Percentiles rank a stretch among this genome's conserved stretches.
phyloP scores from a whole-genome alignment of 1,140 invertebrate genomes.

The Pseudachorutes palmiensis region DNA sequence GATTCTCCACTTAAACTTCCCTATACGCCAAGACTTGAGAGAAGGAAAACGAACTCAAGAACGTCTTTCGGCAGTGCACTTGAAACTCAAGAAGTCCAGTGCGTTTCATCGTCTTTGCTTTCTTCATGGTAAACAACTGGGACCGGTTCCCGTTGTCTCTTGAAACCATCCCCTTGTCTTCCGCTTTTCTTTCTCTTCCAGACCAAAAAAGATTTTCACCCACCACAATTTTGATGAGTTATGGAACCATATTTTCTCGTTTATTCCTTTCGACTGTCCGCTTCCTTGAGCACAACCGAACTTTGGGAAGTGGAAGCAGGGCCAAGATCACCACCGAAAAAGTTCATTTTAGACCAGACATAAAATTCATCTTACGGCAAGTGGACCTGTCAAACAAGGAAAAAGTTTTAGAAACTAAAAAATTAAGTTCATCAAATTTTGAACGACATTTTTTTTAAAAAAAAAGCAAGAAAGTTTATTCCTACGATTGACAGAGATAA shows the following conservation, averaged over 20 bases:
- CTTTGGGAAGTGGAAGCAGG: not conserved
- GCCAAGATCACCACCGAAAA: not conserved
- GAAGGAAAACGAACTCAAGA: not conserved
- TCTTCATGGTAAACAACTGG: not conserved
- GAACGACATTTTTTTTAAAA: not conserved
- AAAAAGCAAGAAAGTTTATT: not conserved
- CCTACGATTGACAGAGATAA: not conserved
- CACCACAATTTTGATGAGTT: not conserved
- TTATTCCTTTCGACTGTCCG: not conserved
- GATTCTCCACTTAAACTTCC: not conserved
- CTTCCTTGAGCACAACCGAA: not conserved
- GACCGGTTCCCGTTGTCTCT: no score
- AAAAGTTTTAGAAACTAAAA: not conserved
- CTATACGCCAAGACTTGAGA: no score
- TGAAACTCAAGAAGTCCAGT: not conserved
- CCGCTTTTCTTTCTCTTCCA: not conserved
- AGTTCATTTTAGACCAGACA: not conserved
- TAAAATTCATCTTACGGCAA: not conserved
- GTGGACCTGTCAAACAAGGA: not conserved
- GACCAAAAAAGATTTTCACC: not conserved
- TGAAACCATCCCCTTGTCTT: no score
- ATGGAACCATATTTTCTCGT: slow-evolving; percentile 6
- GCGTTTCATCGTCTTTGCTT: not conserved
- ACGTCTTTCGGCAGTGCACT: not conserved
- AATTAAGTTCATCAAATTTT: not conserved